Base-by-base conservation (phyloP, 1,140 invertebrate genomes). In the Archivesica marissinica region DNA sequence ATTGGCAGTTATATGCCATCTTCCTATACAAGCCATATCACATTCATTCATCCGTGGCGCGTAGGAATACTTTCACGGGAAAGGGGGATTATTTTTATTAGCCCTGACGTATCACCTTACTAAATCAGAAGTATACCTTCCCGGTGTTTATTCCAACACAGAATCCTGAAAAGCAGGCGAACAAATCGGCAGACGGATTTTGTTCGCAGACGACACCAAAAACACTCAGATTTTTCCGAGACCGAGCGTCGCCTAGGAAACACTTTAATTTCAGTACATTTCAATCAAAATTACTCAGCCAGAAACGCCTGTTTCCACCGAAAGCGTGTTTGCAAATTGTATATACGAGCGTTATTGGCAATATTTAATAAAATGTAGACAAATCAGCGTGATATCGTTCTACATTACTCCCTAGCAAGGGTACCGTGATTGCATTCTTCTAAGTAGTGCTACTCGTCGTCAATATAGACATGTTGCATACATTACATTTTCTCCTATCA, bases 21-120 rank as follows among this genome's bases (percentile, higher is more conserved):
- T 44, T 47, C 33, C 52, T 64, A 59, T 64, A 44, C 76, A 38
- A 38, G 13, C 35, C 56, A 78, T 41, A 61, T 56, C 76, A 47
- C 41, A 56, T 61, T 78, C 28, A 28, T 56, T 78, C 59, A 61
- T n/a, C 59, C 76, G 28, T 44, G 20, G 54, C 61, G 28, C 76
- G 23, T 41, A 64, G 33, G 17, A 56, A 78, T 64, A 64, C 33
- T 64, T 78, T 41, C 59, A 64, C 52, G 76, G 54, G 66, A 72
- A 78, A 59, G 66, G 50, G 54, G 76, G 76, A 78, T 78, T 78
- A 78, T 25, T 78, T 78, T 78, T 78, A 78, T 78, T 78, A 78
- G 28, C 28, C 41, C 35, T 47, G 76, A 78, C 76, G 59, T 78
- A 78, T 78, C 76, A 28, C 30, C 41, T 78, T 78, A 78, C 76